Evolutionary conservation across 2,797 vertebrate genomes (phyloP).

Genomic region (Psittacula derbiana): DNA sequence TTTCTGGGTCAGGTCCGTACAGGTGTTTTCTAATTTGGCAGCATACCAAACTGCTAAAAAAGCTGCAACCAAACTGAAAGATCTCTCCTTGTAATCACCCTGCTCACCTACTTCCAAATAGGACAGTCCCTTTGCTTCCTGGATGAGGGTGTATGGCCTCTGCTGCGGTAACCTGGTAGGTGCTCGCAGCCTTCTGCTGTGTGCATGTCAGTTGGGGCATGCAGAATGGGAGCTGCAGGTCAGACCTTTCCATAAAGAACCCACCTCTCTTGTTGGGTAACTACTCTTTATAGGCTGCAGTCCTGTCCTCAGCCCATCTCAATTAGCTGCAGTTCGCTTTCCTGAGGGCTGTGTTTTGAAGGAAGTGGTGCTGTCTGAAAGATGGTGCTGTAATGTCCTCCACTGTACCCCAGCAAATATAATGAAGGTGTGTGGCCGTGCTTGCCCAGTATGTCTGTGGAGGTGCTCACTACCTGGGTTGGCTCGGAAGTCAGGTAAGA

Average conservation of each 20-base stretch:
- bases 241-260: not conserved
- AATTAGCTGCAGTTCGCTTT: not conserved
- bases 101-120: not conserved
- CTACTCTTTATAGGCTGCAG: not conserved
- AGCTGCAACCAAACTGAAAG: not conserved
- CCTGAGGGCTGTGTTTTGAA: not conserved
- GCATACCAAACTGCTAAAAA: not conserved
- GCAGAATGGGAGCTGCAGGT: not conserved
- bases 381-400: not conserved
- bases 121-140: not conserved
- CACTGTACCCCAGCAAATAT: not conserved
- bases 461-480: not conserved
- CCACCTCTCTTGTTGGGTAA: not conserved
- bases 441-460: not conserved
- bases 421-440: fast-evolving
- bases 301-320: not conserved
- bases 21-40: not conserved
- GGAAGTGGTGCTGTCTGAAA: not conserved
- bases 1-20: not conserved
- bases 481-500: not conserved
- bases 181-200: not conserved
- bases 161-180: not conserved
- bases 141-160: not conserved
- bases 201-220: fast-evolving
- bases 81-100: not conserved